Evolutionary conservation across 2,113 vertebrate species (phyloP).

Genomic region (Shinisaurus crocodilurus): DNA sequence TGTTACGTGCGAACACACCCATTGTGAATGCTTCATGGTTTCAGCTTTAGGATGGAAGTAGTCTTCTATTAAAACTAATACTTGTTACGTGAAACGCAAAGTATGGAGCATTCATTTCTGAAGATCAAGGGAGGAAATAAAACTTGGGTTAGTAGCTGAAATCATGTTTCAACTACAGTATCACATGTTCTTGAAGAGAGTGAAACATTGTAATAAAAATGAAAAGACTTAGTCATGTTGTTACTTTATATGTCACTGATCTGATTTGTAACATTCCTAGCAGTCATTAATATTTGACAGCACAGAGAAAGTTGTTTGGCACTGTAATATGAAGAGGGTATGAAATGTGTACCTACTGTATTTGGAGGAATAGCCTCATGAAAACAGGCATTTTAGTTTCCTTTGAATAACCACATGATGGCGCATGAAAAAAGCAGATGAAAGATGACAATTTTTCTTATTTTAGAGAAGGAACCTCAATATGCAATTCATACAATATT

Average conservation of each 20-base stretch:
- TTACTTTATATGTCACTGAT: neutral
- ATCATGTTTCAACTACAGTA: neutral
- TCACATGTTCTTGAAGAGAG: neutral
- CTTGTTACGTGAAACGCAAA: neutral
- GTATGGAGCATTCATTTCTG: neutral
- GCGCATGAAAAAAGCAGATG: conserved; percentile 5
- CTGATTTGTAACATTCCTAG: neutral
- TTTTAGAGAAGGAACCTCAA: neutral
- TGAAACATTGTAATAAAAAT: neutral
- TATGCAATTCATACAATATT: neutral
- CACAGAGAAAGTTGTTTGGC: neutral
- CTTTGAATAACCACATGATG: conserved; percentile 28
- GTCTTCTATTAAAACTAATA: neutral
- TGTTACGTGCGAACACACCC: no score
- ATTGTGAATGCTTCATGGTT: neutral
- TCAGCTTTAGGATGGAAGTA: neutral
- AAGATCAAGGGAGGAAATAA: neutral
- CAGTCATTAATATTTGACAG: neutral
- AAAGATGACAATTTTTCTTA: neutral
- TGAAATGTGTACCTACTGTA: neutral
- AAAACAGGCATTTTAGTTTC: conserved; percentile 5
- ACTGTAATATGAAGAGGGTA: neutral
- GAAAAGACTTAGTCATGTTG: neutral
- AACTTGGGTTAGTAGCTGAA: neutral
- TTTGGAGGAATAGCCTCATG: neutral